Evolutionary conservation across 2,888 invertebrate genomes (phyloP).

Genomic region (Latheticus oryzae): DNA sequence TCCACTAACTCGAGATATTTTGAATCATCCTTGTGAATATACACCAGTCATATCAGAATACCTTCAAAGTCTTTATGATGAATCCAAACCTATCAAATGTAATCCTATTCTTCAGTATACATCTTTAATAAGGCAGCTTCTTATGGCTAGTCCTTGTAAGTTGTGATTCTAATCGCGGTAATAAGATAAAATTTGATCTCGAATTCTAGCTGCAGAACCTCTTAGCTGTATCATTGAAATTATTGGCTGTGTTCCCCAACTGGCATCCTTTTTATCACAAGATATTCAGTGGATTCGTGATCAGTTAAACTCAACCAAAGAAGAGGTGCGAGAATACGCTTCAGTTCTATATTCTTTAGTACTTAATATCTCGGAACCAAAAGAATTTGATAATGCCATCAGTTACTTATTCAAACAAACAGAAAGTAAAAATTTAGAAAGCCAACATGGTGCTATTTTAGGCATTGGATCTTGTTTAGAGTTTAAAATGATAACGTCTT

Average conservation of each 20-base stretch:
- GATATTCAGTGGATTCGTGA: constrained; percentile 75
- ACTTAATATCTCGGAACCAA: constrained; percentile 71
- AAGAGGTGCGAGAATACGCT: constrained; percentile 79
- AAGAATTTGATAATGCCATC: constrained; percentile 69
- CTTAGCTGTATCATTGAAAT: constrained; percentile 85
- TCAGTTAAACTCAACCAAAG: constrained; percentile 75
- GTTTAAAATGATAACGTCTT: constrained; percentile 68
- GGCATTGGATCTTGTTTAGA: constrained; percentile 80
- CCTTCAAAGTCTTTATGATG: constrained; percentile 59
- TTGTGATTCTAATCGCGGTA: constrained; percentile 17
- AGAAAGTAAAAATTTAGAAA: constrained; percentile 73
- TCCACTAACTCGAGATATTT: constrained; percentile 68
- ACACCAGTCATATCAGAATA: constrained; percentile 72
- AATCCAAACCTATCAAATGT: constrained; percentile 64
- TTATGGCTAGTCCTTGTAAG: constrained; percentile 76
- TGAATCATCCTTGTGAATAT: constrained; percentile 73
- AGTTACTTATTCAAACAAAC: constrained; percentile 70
- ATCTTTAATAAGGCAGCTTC: constrained; percentile 73
- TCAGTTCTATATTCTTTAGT: constrained; percentile 80
- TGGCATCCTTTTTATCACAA: constrained; percentile 73
- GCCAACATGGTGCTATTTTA: constrained; percentile 82
- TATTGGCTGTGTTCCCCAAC: constrained; percentile 82
- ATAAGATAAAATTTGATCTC: too few species aligned
- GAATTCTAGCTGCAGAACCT: constrained; percentile 65
- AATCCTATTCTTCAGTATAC: constrained; percentile 77